These are phyloP conservation scores for Gila robusta DNA, from an alignment of 2,797 vertebrate genomes.

Conservation along the genomic window DNA sequence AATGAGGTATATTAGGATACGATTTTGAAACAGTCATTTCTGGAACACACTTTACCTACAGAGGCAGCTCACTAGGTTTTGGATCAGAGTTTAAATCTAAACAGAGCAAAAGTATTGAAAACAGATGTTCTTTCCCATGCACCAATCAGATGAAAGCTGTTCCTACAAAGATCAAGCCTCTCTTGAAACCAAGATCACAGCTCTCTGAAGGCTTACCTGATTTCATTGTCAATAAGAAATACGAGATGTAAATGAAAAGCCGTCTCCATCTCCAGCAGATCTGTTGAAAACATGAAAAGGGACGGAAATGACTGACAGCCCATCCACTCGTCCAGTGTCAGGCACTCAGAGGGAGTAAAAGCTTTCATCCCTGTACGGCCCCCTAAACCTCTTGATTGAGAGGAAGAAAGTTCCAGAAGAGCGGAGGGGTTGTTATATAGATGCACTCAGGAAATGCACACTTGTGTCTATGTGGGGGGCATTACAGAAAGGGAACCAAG, in stretches of 20 bases:
- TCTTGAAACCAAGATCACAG: slow-evolving; percentile 29
- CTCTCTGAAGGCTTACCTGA: slow-evolving; percentile 26
- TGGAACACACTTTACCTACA: neutral
- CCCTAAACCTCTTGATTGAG: slow-evolving; percentile 78
- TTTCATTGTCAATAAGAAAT: slow-evolving; percentile 43
- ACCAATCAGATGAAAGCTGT: slow-evolving; percentile 28
- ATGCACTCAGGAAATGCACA: slow-evolving; percentile 80
- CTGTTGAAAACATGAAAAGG: slow-evolving; percentile 75
- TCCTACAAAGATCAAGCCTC: slow-evolving; percentile 27
- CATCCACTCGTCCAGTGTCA: slow-evolving; percentile 70
- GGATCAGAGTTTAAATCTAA: neutral
- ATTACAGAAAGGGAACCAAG: slow-evolving; percentile 54
- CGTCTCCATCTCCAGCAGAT: slow-evolving; percentile 71
- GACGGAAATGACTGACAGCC: slow-evolving; percentile 71
- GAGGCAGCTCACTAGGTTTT: neutral
- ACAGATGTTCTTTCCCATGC: slow-evolving; percentile 3
- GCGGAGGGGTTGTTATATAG: slow-evolving; percentile 70
- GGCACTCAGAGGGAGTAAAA: slow-evolving; percentile 67
- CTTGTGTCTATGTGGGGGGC: slow-evolving; percentile 65
- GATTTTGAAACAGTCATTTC: neutral
- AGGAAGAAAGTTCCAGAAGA: slow-evolving; percentile 75
- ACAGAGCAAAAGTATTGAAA: neutral
- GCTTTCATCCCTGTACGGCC: slow-evolving; percentile 76
- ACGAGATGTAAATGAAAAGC: slow-evolving; percentile 28
- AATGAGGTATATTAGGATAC: neutral